phyloP scores from a whole-genome alignment of 2,888 invertebrate genomes.

The Kryphioiulus occultus region DNA sequence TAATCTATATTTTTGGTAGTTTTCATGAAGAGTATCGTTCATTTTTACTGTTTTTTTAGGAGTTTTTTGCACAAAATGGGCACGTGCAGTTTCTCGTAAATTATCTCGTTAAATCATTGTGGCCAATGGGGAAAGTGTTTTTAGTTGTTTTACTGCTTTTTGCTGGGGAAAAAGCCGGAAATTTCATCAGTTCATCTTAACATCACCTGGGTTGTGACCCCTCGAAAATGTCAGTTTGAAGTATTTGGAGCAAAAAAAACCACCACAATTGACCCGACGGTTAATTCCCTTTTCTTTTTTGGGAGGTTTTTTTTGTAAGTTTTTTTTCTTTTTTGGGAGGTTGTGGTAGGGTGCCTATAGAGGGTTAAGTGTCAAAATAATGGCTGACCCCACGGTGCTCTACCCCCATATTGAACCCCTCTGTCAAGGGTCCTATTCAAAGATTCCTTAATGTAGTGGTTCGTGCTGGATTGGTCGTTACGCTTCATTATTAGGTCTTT shows the following conservation, averaged over 20 bases:
- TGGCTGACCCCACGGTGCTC: neutral
- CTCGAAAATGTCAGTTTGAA: neutral
- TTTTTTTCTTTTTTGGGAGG: neutral
- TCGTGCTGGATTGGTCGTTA: neutral
- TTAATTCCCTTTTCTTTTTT: neutral
- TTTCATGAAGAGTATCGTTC: neutral
- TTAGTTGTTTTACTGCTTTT: neutral
- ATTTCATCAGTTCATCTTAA: neutral
- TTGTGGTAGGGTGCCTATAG: neutral
- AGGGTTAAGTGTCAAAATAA: neutral
- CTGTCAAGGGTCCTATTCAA: neutral
- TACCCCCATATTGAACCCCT: neutral
- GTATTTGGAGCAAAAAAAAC: slow-evolving; percentile 22
- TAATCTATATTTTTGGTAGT: neutral
- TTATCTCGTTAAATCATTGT: neutral
- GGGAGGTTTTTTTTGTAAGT: neutral
- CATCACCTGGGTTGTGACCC: neutral
- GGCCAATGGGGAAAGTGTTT: neutral
- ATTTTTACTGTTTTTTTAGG: neutral
- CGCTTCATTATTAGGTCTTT: neutral
- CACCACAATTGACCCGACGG: neutral
- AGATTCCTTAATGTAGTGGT: neutral
- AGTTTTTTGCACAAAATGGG: neutral
- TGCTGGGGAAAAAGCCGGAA: neutral
- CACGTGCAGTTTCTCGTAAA: slow-evolving; percentile 9